These are phyloP conservation scores for Aphaenogaster ashmeadi DNA, from an alignment of 1,140 invertebrate species.

Conservation along the genomic window DNA sequence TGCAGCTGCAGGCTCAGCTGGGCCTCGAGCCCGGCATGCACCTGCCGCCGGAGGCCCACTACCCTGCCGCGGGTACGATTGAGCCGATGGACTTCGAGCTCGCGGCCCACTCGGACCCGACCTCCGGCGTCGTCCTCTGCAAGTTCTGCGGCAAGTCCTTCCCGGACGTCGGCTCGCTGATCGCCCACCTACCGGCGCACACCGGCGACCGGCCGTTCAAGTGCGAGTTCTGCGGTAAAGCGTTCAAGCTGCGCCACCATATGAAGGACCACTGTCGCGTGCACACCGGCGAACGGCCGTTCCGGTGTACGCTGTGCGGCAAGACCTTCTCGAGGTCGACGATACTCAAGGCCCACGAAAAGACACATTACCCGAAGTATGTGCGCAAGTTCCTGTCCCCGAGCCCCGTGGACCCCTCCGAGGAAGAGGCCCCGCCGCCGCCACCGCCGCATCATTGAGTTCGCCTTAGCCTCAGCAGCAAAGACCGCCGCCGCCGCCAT, in stretches of 20 bases:
- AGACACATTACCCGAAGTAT: slow-evolving; percentile 96
- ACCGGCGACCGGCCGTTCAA: slow-evolving; percentile 96
- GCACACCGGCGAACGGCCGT: slow-evolving; percentile 96
- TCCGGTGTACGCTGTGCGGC: slow-evolving; percentile 95
- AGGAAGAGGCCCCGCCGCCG: slow-evolving; percentile 90
- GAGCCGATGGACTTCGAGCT: slow-evolving; percentile 87
- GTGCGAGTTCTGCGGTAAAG: slow-evolving; percentile 96
- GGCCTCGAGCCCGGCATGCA: slow-evolving; percentile 82
- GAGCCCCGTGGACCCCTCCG: slow-evolving; percentile 93
- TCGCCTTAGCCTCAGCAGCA: slow-evolving; percentile 72
- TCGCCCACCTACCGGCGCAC: slow-evolving; percentile 94
- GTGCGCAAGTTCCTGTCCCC: slow-evolving; percentile 95
- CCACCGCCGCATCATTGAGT: slow-evolving; percentile 83
- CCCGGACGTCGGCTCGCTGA: slow-evolving; percentile 94
- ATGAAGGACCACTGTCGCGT: slow-evolving; percentile 97
- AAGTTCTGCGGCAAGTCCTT: slow-evolving; percentile 97
- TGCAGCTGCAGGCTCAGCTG: slow-evolving; percentile 88
- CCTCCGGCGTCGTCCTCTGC: slow-evolving; percentile 93
- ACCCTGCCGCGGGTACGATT: slow-evolving; percentile 85
- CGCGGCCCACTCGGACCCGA: slow-evolving; percentile 88
- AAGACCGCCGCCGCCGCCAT: slow-evolving; percentile 50
- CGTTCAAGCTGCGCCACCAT: slow-evolving; percentile 95
- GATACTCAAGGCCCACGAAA: slow-evolving; percentile 96
- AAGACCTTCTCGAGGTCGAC: slow-evolving; percentile 96
- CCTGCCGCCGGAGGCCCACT: slow-evolving; percentile 85